Base-by-base conservation (phyloP, 2,888 invertebrate genomes). In the Drosophila algonquin region DNA sequence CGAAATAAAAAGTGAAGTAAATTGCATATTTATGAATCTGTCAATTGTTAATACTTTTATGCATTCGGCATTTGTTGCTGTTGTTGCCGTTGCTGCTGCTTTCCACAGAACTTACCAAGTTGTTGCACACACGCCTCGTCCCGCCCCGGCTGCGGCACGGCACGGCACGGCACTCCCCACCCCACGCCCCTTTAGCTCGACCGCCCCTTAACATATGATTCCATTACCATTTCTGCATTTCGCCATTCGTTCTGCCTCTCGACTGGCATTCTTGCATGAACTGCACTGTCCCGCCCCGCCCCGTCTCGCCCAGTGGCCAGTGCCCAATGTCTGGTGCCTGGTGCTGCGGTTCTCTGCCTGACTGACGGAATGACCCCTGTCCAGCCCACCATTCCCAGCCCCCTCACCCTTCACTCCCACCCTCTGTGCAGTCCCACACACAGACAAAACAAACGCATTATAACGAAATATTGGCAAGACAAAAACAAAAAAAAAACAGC, bases 21-120 rank as follows among this genome's bases (percentile, higher is more conserved):
- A 89, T 86, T 86, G 86, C 86, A 86, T 86, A 86, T 86, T 86
- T 86, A 86, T 86, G 89, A 86, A 86, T 88, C 88, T 89, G 86
- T 88, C 89, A 86, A 88, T 86, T 86, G 86, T 89, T 86, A 82
- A 85, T 89, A 87, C 83, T 78, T 73, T 73, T 69, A 56, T 73
- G 77, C 64, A 73, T 72, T 72, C 57, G 74, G 63, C 30, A 30
- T 56, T 59, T 77, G 57, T 60, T 75, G 74, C 56, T 63, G 61
- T 21, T 21, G 21, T 60, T 75, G 74, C 56, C 2, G 21, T 60
- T 75, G 74, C 56, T 63, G 61, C 63, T 58, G 67, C 65, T 79
- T 81, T 82, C 35, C 89, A 73, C 77, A 81, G 81, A 84, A 81
- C 63, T 81, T 81, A 79, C 79, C 87, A 83, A 67, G 72, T 75